Conservation (phyloP, 2,888 invertebrate species). For the Limnephilus rhombicus region DNA sequence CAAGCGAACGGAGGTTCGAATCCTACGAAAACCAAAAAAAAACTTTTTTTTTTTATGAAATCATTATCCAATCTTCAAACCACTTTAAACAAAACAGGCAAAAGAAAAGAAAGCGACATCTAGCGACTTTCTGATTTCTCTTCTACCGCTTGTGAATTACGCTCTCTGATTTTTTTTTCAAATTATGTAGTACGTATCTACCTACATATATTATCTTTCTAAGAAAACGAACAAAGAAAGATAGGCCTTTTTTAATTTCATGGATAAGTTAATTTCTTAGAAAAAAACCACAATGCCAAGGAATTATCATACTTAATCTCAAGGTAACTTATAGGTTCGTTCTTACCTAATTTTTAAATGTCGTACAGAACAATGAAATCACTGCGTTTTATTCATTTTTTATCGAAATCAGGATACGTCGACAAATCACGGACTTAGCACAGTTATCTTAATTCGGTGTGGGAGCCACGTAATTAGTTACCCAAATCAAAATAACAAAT, state of each 20-base stretch:
- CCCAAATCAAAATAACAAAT: conserved; percentile 33
- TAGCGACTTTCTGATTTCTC: too few relatives aligned
- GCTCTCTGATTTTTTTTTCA: too few relatives aligned
- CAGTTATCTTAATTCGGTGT: neutral
- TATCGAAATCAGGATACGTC: neutral
- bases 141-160: too few relatives aligned
- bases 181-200: neutral
- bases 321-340: neutral
- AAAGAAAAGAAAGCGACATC: too few relatives aligned
- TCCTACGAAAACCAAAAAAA: too few relatives aligned
- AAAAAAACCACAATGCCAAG: neutral
- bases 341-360: neutral
- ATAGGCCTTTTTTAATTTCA: neutral
- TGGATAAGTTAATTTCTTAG: neutral
- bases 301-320: neutral
- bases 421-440: neutral
- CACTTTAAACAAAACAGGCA: too few relatives aligned
- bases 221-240: neutral
- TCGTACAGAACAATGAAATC: neutral
- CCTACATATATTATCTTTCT: neutral
- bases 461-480: neutral
- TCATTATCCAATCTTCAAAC: too few relatives aligned
- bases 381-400: neutral
- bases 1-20: too few relatives aligned
- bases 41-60: too few relatives aligned